Base-by-base conservation (phyloP, 2,888 invertebrate genomes). In the Eupithecia insigniata region DNA sequence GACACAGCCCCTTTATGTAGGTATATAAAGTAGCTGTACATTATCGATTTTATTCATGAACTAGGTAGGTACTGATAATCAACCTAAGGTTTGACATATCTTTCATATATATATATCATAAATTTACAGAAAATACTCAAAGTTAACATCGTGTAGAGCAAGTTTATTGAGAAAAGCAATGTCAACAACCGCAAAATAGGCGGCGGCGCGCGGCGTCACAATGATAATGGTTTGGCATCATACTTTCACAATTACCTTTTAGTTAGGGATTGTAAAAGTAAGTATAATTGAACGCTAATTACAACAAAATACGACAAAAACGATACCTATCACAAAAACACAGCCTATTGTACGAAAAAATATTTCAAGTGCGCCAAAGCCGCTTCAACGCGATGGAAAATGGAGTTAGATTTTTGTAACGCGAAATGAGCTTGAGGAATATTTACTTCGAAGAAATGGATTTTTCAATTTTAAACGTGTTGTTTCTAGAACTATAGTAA, bases 111-210 rank as follows among this genome's bases (percentile, higher is more conserved):
- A 26, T 5, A 6, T 26, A 32, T 26, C 5, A 36, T 22, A 22
- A 30, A 36, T 34, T 39, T 34, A 36, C 12, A 64, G 22, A 36
- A 34, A n/a, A 64, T 36, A 22, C 34, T 14, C 7, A 12, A 32
- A 69, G 5, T 6, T 62, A 61, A 69, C 39, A 66, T 70, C 51
- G 43, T n/a, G 62, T 18, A 64, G 39, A 81, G 81, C 80, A 83
- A 83, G 82, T 83, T 80, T 82, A 84, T 77, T 75, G 74, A 81
- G 77, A 66, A 76, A 76, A 80, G 72, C 66, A 73, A 78, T 85
- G 86, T 87, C 87, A 88, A 86, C 86, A 88, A 85, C 86, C 85
- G 81, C 82, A 67, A 78, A 82, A 79, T 78, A 78, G 73, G 73
- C 70, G 73, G 76, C 75, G 73, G 67, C 70, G 73, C 18, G 46